Evolutionary conservation across 2,888 invertebrate genomes (phyloP).

Genomic region (Eilema griseolum): DNA sequence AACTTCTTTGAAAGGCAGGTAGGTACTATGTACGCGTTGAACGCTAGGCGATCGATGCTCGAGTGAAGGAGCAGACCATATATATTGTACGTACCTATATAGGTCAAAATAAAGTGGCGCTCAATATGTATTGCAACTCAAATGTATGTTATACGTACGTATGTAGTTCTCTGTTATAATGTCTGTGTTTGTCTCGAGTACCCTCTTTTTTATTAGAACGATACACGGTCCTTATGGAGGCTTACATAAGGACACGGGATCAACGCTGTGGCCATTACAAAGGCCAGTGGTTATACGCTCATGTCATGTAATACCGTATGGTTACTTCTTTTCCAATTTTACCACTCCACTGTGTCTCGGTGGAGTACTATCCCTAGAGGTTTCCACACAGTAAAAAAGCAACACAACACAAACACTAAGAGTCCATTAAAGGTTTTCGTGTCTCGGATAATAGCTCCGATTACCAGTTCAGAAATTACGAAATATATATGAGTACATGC

Average conservation of each 20-base stretch:
- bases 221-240: background rate
- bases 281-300: background rate
- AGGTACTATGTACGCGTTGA: background rate
- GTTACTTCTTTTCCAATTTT: background rate
- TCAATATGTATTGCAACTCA: background rate
- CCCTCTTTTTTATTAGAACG: background rate
- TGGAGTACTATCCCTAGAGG: background rate
- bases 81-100: too few relatives aligned
- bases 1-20: background rate
- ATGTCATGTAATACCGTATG: background rate
- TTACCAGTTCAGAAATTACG: background rate
- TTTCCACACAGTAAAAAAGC: background rate
- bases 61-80: background rate
- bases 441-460: background rate
- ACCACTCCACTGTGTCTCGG: background rate
- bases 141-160: background rate
- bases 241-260: background rate
- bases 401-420: too few relatives aligned
- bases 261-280: background rate
- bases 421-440: background rate
- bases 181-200: background rate
- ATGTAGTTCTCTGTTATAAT: background rate
- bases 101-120: background rate
- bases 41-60: background rate
- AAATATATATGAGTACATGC: background rate